Base-by-base conservation (phyloP, 2,797 vertebrate genomes). In the Limosa lapponica region DNA sequence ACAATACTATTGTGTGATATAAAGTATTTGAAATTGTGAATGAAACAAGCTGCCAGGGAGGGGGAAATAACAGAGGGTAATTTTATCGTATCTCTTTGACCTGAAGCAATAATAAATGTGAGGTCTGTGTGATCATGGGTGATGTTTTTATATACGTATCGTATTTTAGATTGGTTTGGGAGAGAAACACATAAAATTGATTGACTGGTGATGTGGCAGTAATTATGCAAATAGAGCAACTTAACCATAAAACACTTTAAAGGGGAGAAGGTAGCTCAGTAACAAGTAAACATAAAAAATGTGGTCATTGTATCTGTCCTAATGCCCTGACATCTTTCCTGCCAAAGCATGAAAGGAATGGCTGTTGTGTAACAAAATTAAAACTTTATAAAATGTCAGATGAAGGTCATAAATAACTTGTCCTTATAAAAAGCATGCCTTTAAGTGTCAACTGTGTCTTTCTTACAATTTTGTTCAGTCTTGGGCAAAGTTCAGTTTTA, bases 401-500 rank as follows among this genome's bases (percentile, higher is more conserved):
- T 58, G 69, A 96, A 88, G 54, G 77, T 90, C 88, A 87, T 95
- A 97, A 96, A 91, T 95, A 93, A 82, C 77, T 94, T 75, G 37
- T 87, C 66, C 61, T 46, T 93, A 90, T 74, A 86, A 95, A 95
- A 94, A 65, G 3, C 46, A 62, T 57, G 55, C 37, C 48, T 87
- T 91, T 93, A 95, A 83, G 74, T 90, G 69, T 82, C 49, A 1
- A 30, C 81, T 39, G 23, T 86, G 86, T 84, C 73, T 96, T 94
- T 97, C 90, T 96, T 97, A 83, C 93, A 62, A 36, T 95, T 97
- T 97, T 85, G 91, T 93, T 96, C 95, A 44, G 83, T 96, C 96
- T 93, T 92, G 97, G 95, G 95, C 97, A 98, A 98, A 98, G 98
- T 97, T 97, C 97, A 87, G 90, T 95, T 98, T 98, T 98, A 95